A percentile compares a stretch with the other conserved stretches of the same genome.
Evolutionary conservation across 2,888 invertebrate genomes (phyloP).

Genomic region (Rotaria socialis): DNA sequence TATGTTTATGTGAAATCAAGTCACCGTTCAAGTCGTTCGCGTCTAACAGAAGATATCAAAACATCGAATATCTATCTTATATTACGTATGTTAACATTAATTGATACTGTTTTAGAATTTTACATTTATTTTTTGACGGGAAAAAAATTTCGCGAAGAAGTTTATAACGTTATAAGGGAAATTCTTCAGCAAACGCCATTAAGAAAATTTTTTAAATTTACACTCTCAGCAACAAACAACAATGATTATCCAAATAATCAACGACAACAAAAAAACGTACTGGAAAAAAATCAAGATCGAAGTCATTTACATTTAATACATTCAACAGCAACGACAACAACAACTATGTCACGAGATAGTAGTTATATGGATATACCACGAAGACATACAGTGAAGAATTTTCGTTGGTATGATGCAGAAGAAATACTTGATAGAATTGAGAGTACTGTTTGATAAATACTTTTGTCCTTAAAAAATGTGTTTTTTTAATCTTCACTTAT

Average conservation of each 20-base stretch:
- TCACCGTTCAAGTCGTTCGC: not conserved
- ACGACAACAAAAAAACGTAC: not conserved
- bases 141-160: conserved; percentile 29
- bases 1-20: conserved; percentile 29
- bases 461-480: not conserved
- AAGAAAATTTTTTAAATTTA: not conserved
- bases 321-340: not conserved
- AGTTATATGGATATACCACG: not conserved
- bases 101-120: conserved; percentile 31
- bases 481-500: not conserved
- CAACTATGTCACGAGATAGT: not conserved
- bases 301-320: not conserved
- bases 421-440: conserved; percentile 29
- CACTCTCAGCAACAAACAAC: not conserved
- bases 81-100: conserved; percentile 33
- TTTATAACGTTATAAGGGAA: conserved; percentile 15
- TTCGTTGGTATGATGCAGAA: not conserved
- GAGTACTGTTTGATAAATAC: not conserved
- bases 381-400: not conserved
- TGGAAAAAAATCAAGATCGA: not conserved
- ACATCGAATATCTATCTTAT: conserved; percentile 15
- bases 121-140: conserved; percentile 38
- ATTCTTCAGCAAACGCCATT: conserved; percentile 21
- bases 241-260: not conserved
- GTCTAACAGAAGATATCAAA: not conserved